phyloP scores from a whole-genome alignment of 1,140 invertebrate species.

The Potamilus streckersoni region DNA sequence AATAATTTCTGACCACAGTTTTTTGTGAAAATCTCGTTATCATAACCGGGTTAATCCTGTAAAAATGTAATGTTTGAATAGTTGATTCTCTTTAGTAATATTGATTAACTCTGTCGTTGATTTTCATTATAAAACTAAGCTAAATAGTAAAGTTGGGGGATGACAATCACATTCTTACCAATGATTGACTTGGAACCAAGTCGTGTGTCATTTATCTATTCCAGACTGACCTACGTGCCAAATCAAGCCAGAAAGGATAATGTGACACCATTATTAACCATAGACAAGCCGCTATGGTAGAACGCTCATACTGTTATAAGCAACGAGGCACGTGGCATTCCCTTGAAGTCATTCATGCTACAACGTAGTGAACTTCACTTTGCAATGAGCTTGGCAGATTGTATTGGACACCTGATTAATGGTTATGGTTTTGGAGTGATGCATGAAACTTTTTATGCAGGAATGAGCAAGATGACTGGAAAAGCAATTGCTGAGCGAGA shows the following conservation, averaged over 20 bases:
- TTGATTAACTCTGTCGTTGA: too few relatives aligned
- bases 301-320: slow-evolving; percentile 31
- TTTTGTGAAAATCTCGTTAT: too few relatives aligned
- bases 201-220: slow-evolving; percentile 45
- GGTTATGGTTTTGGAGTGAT: slow-evolving; percentile 37
- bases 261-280: slow-evolving; percentile 38
- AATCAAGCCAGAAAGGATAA: slow-evolving; percentile 24
- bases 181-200: slow-evolving; percentile 51
- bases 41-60: too few relatives aligned
- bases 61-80: too few relatives aligned
- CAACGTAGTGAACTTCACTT: slow-evolving; percentile 36
- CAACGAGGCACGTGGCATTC: slow-evolving; percentile 11
- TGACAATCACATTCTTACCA: slow-evolving; percentile 43
- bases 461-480: slow-evolving; percentile 60
- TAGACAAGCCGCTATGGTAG: slow-evolving; percentile 48
- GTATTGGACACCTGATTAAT: slow-evolving; percentile 41
- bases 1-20: too few relatives aligned
- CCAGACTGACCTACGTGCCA: slow-evolving; percentile 41
- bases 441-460: slow-evolving; percentile 40
- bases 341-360: slow-evolving; percentile 15
- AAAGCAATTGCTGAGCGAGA: slow-evolving; percentile 63
- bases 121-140: too few relatives aligned
- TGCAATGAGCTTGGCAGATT: slow-evolving; percentile 41
- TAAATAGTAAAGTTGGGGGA: too few relatives aligned
- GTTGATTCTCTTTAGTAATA: too few relatives aligned